Percentiles rank a stretch among this genome's conserved stretches.
These are phyloP conservation scores for Sebastes goodei DNA, from an alignment of 2,797 vertebrate species.

Conservation along the genomic window DNA sequence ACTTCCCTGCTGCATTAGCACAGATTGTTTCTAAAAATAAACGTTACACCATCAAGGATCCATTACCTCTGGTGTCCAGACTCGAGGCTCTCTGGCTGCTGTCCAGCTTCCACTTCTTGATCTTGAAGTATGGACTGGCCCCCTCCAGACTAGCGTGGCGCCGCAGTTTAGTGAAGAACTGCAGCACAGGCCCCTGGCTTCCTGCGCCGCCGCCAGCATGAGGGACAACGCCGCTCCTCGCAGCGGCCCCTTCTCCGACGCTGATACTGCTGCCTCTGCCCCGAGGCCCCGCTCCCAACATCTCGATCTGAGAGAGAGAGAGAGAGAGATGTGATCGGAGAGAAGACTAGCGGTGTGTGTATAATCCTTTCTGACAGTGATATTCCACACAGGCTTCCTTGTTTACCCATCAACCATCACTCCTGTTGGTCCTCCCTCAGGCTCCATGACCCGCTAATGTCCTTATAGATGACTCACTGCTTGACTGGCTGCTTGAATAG, in stretches of 20 bases:
- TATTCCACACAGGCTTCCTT: conserved; percentile 18
- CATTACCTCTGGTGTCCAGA: conserved; percentile 93
- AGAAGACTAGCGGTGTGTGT: conserved; percentile 3
- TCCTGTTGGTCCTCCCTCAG: conserved; percentile 24
- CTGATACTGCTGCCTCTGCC: conserved; percentile 56
- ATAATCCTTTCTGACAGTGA: conserved; percentile 47
- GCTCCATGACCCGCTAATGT: conserved; percentile 39
- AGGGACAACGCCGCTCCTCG: conserved; percentile 26
- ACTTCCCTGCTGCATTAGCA: not conserved
- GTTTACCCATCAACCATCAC: conserved; percentile 52
- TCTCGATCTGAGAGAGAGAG: conserved; percentile 71
- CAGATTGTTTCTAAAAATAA: conserved; percentile 11
- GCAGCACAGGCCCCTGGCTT: conserved; percentile 85
- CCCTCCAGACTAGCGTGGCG: conserved; percentile 95
- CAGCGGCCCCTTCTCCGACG: conserved; percentile 63
- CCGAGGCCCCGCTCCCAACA: conserved; percentile 66
- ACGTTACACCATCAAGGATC: conserved; percentile 5
- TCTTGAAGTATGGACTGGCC: conserved; percentile 95
- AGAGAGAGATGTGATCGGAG: conserved; percentile 4
- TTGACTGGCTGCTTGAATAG: conserved; percentile 11
- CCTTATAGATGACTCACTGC: conserved; percentile 25
- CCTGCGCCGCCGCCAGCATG: conserved; percentile 47
- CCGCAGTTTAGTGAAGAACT: conserved; percentile 93
- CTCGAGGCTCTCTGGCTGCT: conserved; percentile 94
- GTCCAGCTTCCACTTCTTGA: conserved; percentile 97